Evolutionary conservation across 2,888 invertebrate genomes (phyloP), one percentile per base, ranked within the genome.

Genomic region (Drosophila demipolita): DNA sequence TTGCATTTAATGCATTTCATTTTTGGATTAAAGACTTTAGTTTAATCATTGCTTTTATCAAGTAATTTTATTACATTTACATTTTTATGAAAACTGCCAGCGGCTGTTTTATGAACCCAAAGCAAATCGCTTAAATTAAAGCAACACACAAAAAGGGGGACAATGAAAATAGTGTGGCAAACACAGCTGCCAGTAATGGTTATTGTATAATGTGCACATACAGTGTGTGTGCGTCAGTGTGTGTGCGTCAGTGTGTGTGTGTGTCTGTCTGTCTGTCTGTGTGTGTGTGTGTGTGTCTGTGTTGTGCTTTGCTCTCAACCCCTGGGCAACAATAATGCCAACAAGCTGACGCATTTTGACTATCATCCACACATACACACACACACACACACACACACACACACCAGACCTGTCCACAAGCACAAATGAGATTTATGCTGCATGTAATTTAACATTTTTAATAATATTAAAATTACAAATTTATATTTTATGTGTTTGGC

Each of bases 401-500:
- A 8, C 40, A 29, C 17, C 35, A 35, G 35, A 55, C 20, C 49
- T 50, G 60, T 26, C 36, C 52, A 53, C 53, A 73, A 40, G 59
- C 57, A 53, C 67, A 84, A 85, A 85, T 82, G 80, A 87, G 82
- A 87, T 87, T 87, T 89, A 87, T 89, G 88, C 82, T 73, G 75
- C 78, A 61, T 76, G 80, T 65, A 88, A 82, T 82, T 82, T 76
- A 77, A 81, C 76, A 89, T 89, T 89, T 89, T 87, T 86, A 87
- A 87, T 82, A 86, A 75, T 86, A 87, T 89, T 89, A 87, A 87
- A 89, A 87, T 84, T 84, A 83, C 81, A 85, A 87, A 87, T 88
- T 85, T 88, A 85, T 80, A 82, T 72, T 72, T 75, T 55, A 70
- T 78, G 60, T 60, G 57, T 72, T 65, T 52, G 60, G 71, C 53